Base-by-base conservation (phyloP, 2,888 invertebrate genomes). In the Maniola hyperantus region DNA sequence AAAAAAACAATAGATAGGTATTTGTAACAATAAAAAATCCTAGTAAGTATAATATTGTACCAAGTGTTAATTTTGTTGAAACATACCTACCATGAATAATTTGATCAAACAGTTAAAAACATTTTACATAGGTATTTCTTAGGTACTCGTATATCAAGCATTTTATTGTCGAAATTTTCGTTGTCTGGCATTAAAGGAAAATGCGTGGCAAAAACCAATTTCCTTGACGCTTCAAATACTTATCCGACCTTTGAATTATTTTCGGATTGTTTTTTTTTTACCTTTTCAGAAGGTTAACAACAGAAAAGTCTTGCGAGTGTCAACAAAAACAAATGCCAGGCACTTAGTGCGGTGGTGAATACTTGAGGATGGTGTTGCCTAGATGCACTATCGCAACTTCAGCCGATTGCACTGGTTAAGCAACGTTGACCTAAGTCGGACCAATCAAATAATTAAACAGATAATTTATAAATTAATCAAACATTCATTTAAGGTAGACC, bases 191-290 rank as follows among this genome's bases (percentile, higher is more conserved):
- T 6, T 7, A 42, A 57, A 34, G 15, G 46, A 34, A 59, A 59
- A 59, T 13, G 11, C 11, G 50, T 11, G 46, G 6, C 33, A 60
- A 50, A 60, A 50, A 46, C 7, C 15, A 18, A 60, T 48, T 48
- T 60, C 48, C 46, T 48, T 60, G 15, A 33, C 6, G 48, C 34
- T 61, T 51, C 36, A 51, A 61, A 51, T 39, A 51, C 18, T 20
- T 61, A 60, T 15, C 48, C 34, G 61, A 39, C 61, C 61, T 61
- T 61, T 50, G 51, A 51, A 50, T 61, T 50, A 61, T 61, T 61
- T 61, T 50, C 18, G 36, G 50, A 20, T 60, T 60, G 33, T 51
- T 50, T 57, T 61, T 48, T n/a, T 20, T 61, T 51, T 18, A 50
- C 50, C 13, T 61, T 36, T 60, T 18, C 26, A 26, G 60, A 61